Percentiles rank a stretch among this genome's conserved stretches.
These are phyloP conservation scores for Gymnothorax reevesii DNA, from an alignment of 2,797 vertebrate species.

Conservation along the genomic window DNA sequence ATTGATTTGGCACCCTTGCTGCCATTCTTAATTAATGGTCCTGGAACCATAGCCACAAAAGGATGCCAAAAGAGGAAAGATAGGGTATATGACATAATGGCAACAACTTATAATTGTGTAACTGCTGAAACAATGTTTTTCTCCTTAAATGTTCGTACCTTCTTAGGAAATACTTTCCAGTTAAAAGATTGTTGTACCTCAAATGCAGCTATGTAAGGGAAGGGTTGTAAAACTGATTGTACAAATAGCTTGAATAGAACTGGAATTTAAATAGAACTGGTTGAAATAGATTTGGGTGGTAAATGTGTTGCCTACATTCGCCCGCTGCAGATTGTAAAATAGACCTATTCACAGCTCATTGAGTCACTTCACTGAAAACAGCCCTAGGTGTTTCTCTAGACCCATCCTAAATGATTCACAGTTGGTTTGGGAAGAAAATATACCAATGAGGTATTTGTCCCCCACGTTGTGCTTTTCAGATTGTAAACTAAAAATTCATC, in stretches of 20 bases:
- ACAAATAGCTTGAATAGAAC: background rate
- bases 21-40: slow-evolving; percentile 55
- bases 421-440: slow-evolving; percentile 7
- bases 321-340: background rate
- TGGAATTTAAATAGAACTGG: background rate
- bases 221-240: background rate
- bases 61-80: background rate
- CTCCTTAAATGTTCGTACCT: background rate
- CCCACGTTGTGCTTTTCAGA: slow-evolving; percentile 4
- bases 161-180: background rate
- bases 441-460: slow-evolving; percentile 28
- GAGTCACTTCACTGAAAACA: slow-evolving; percentile 19
- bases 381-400: slow-evolving; percentile 17
- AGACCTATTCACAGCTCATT: background rate
- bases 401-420: slow-evolving; percentile 34
- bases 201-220: background rate
- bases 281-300: background rate
- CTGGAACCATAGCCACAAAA: background rate
- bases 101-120: background rate
- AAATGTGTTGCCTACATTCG: background rate
- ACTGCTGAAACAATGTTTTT: background rate
- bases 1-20: slow-evolving; percentile 52
- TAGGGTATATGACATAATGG: background rate
- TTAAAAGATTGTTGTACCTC: background rate
- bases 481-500: slow-evolving; percentile 29